phyloP scores from a whole-genome alignment of 2,797 vertebrate species.

The Siniperca undulata region DNA sequence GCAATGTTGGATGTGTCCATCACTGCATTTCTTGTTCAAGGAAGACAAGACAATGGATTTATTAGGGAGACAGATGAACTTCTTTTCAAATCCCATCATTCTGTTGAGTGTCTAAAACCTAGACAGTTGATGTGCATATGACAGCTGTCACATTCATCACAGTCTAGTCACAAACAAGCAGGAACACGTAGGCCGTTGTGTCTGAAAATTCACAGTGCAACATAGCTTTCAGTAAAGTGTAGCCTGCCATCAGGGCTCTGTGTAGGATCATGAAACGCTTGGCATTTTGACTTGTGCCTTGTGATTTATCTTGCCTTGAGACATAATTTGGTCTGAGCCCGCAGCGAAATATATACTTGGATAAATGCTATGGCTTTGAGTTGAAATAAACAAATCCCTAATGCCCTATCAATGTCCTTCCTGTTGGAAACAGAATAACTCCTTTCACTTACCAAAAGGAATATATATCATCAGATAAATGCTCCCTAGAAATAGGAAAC shows the following conservation, averaged over 20 bases:
- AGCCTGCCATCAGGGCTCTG: slow-evolving; percentile 73
- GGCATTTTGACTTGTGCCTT: slow-evolving; percentile 78
- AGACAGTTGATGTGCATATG: slow-evolving; percentile 82
- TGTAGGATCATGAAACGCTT: slow-evolving; percentile 79
- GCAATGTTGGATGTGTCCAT: slow-evolving; percentile 80
- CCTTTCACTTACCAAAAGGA: slow-evolving; percentile 84
- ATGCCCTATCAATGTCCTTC: slow-evolving; percentile 87
- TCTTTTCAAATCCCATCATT: slow-evolving; percentile 84
- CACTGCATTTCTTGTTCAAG: slow-evolving; percentile 75
- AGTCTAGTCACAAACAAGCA: slow-evolving; percentile 78
- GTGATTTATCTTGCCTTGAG: slow-evolving; percentile 84
- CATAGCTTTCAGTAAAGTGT: slow-evolving; percentile 70
- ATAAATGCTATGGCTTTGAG: slow-evolving; percentile 83
- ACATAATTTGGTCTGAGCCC: slow-evolving; percentile 82
- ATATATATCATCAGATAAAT: slow-evolving; percentile 88
- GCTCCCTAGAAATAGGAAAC: slow-evolving; percentile 84
- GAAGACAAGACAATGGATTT: slow-evolving; percentile 83
- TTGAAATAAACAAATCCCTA: slow-evolving; percentile 87
- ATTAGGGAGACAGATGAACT: slow-evolving; percentile 84
- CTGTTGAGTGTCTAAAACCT: slow-evolving; percentile 74
- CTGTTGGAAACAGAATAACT: slow-evolving; percentile 84
- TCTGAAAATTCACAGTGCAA: slow-evolving; percentile 72
- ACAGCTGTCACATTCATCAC: slow-evolving; percentile 84
- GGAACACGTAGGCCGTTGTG: slow-evolving; percentile 63
- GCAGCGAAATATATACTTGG: slow-evolving; percentile 81